Conservation (phyloP, 2,888 invertebrate genomes). For the Cheilosia soror region DNA sequence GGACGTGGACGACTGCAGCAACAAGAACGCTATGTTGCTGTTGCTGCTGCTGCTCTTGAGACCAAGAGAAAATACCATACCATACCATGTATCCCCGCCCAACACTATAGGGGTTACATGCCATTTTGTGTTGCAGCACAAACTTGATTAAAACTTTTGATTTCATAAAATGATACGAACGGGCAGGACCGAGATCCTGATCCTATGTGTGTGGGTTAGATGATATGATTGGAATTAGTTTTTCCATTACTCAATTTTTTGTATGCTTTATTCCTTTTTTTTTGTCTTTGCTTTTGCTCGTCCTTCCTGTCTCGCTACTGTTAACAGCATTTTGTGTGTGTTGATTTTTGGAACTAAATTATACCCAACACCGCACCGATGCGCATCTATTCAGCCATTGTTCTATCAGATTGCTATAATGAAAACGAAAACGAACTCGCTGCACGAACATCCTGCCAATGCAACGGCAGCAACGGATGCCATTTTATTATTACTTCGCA, state of each 20-base stretch:
- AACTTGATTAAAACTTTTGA: constrained; percentile 73
- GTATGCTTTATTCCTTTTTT: neutral
- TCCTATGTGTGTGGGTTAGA: constrained; percentile 36
- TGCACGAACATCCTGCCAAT: constrained; percentile 2
- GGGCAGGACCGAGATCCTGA: constrained; percentile 51
- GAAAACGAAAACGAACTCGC: constrained; percentile 1
- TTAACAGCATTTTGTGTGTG: constrained; percentile 25
- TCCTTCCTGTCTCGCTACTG: neutral
- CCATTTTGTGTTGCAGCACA: constrained; percentile 64
- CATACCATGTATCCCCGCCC: constrained; percentile 17
- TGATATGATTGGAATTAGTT: constrained; percentile 58
- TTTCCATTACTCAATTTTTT: constrained; percentile 31
- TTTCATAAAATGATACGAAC: constrained; percentile 68
- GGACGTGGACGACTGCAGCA: constrained; percentile 5
- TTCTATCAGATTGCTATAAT: constrained; percentile 4
- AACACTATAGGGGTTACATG: constrained; percentile 51
- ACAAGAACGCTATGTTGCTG: constrained; percentile 19
- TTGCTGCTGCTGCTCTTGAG: constrained; percentile 33
- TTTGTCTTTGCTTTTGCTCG: neutral
- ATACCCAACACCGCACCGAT: constrained; percentile 18
- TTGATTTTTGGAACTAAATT: constrained; percentile 57
- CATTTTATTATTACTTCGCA: constrained; percentile 43
- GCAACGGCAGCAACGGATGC: constrained; percentile 28
- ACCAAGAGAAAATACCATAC: constrained; percentile 11
- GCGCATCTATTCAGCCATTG: constrained; percentile 22